Evolutionary conservation across 2,888 invertebrate species (phyloP).

Genomic region (Escarpia spicata): DNA sequence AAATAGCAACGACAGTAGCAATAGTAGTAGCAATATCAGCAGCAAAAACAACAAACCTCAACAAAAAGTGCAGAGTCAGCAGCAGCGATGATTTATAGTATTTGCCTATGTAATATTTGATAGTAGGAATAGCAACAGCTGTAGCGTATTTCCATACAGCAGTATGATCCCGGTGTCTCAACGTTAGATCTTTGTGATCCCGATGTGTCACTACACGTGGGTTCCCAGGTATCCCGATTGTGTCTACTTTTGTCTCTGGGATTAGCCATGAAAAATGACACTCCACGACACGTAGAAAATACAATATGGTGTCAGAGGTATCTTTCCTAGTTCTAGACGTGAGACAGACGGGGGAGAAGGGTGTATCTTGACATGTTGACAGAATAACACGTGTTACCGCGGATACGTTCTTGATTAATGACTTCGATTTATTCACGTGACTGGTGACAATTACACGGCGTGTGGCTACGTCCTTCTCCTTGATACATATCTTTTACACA

Average conservation of each 20-base stretch:
- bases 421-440: not conserved
- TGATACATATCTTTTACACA: too few relatives aligned
- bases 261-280: too few relatives aligned
- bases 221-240: too few relatives aligned
- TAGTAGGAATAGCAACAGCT: not conserved
- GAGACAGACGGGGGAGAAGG: too few relatives aligned
- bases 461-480: not conserved
- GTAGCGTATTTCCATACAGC: not conserved
- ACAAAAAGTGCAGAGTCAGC: too few relatives aligned
- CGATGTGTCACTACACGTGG: too few relatives aligned
- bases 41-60: slow-evolving; percentile 23
- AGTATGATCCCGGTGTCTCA: not conserved
- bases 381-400: not conserved
- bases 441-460: not conserved
- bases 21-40: slow-evolving; percentile 7
- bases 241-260: too few relatives aligned
- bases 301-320: too few relatives aligned
- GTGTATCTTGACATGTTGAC: not conserved
- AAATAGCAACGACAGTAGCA: slow-evolving; percentile 14
- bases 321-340: too few relatives aligned
- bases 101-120: too few relatives aligned
- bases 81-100: not conserved
- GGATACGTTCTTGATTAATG: not conserved
- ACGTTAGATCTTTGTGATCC: too few relatives aligned
- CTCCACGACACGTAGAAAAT: too few relatives aligned